Percentiles rank a stretch among this genome's conserved stretches.
These are phyloP conservation scores for Geothlypis trichas DNA, from an alignment of 2,113 vertebrate genomes.

Conservation along the genomic window DNA sequence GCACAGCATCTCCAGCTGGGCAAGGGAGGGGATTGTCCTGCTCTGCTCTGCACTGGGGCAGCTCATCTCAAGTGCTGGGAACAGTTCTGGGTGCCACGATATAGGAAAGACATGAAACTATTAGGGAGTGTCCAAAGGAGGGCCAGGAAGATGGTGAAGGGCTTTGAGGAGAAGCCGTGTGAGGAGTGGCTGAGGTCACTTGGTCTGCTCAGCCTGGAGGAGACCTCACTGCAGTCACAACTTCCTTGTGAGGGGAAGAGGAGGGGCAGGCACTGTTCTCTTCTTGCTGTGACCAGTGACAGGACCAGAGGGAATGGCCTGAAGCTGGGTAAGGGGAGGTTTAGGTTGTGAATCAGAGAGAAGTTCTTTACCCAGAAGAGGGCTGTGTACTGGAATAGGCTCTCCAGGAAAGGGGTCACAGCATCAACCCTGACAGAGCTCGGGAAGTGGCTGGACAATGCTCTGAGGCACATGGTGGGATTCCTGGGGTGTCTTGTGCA, in stretches of 20 bases:
- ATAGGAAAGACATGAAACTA: background rate
- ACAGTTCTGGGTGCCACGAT: background rate
- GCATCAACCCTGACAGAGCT: background rate
- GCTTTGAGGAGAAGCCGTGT: fast-evolving
- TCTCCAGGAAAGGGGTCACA: background rate
- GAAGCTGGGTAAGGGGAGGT: background rate
- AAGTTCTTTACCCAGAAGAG: background rate
- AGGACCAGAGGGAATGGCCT: background rate
- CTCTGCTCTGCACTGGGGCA: background rate
- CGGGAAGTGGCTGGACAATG: background rate
- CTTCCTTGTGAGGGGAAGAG: background rate
- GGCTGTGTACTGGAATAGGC: background rate
- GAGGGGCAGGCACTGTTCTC: background rate
- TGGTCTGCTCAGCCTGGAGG: background rate
- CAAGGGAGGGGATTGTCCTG: fast-evolving
- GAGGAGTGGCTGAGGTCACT: background rate
- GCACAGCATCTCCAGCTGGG: background rate
- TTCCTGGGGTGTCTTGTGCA: background rate
- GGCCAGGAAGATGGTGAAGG: background rate
- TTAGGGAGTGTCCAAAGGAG: background rate
- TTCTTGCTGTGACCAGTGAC: background rate
- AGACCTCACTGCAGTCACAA: background rate
- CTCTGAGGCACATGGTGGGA: background rate
- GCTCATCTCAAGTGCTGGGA: background rate
- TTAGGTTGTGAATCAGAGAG: background rate